phyloP scores from a whole-genome alignment of 2,888 invertebrate genomes.

The Nemotelus nigrinus region DNA sequence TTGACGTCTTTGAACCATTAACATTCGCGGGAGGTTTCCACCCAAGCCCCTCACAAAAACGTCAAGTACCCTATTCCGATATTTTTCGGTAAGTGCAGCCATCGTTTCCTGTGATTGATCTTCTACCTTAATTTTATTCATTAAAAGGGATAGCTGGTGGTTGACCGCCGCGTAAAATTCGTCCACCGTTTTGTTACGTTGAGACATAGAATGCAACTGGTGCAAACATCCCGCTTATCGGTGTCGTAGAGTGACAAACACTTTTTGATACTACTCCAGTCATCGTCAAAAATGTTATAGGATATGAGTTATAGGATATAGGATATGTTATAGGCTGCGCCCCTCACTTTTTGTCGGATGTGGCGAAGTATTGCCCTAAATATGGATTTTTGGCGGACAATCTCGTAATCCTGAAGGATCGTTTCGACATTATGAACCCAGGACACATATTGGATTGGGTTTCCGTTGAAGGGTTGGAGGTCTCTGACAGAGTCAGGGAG shows the following conservation, averaged over 20 bases:
- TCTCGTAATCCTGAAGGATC: conserved; percentile 3
- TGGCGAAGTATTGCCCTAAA: not conserved
- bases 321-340: not conserved
- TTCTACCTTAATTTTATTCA: not conserved
- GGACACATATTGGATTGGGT: conserved; percentile 2
- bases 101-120: not conserved
- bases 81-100: not conserved
- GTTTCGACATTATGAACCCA: conserved; percentile 7
- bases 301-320: not conserved
- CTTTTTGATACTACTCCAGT: not conserved
- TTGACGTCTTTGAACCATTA: not conserved
- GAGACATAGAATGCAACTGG: not conserved
- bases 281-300: conserved; percentile 6
- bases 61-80: conserved; percentile 8
- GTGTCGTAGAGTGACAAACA: not conserved
- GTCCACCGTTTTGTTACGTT: not conserved
- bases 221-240: conserved; percentile 14
- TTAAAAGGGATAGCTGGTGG: not conserved
- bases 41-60: not conserved
- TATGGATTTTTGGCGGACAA: not conserved
- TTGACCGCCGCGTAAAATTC: conserved; percentile 6
- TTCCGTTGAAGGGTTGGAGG: not conserved
- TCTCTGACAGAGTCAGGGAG: conserved; percentile 15
- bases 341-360: conserved; percentile 4
- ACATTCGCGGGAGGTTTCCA: not conserved